Evolutionary conservation across 1,140 invertebrate genomes (phyloP).

Genomic region (Gryon sp.): DNA sequence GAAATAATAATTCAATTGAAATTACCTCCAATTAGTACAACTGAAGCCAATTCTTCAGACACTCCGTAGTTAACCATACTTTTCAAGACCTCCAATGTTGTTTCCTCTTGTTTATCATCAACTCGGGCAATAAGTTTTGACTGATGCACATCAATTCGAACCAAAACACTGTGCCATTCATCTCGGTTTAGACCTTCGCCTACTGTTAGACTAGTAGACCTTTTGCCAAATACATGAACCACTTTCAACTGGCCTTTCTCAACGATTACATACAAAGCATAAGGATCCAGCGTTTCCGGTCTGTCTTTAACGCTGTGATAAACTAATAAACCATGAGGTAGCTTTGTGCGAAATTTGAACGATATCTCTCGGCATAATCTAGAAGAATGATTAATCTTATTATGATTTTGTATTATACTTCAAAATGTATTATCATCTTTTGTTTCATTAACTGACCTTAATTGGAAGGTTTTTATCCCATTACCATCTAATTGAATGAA

Average conservation of each 20-base stretch:
- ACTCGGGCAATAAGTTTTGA: constrained; percentile 90
- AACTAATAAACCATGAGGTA: constrained; percentile 91
- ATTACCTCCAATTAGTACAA: constrained; percentile 92
- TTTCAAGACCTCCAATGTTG: constrained; percentile 88
- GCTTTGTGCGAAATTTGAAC: constrained; percentile 90
- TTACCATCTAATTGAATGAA: constrained; percentile 92
- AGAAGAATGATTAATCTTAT: constrained; percentile 31
- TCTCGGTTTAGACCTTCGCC: constrained; percentile 93
- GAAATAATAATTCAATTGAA: neutral
- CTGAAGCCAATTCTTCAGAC: constrained; percentile 89
- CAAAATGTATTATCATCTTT: constrained; percentile 38
- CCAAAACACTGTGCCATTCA: constrained; percentile 91
- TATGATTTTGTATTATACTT: constrained; percentile 1
- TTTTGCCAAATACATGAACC: constrained; percentile 93
- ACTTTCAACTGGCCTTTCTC: constrained; percentile 93
- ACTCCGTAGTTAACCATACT: constrained; percentile 91
- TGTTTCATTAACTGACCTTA: constrained; percentile 81
- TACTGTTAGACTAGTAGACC: constrained; percentile 90
- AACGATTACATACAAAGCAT: constrained; percentile 92
- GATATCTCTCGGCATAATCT: constrained; percentile 92
- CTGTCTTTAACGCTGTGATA: constrained; percentile 93
- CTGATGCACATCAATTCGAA: constrained; percentile 90
- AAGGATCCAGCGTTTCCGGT: constrained; percentile 87
- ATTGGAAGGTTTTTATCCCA: constrained; percentile 90
- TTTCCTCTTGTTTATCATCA: constrained; percentile 89